These are phyloP conservation scores for Agrilus mali DNA, from an alignment of 2,888 invertebrate species.

Conservation along the genomic window DNA sequence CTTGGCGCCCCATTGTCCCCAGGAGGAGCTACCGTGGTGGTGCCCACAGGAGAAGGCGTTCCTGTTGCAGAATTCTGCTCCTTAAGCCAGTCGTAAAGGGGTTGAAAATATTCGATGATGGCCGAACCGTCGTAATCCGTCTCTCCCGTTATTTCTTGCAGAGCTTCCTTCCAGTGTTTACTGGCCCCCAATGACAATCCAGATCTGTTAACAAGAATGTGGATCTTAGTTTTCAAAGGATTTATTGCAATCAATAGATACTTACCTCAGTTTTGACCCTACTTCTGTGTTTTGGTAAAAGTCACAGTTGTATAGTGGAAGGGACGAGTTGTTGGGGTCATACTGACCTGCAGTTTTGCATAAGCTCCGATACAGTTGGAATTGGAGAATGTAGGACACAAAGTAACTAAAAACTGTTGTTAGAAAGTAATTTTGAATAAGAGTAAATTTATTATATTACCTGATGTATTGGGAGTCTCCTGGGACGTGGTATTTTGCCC, in stretches of 20 bases:
- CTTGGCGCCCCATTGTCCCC: too few relatives aligned
- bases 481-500: conserved; percentile 34
- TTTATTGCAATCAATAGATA: too few relatives aligned
- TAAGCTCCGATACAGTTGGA: conserved; percentile 58
- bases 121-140: conserved; percentile 41
- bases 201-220: conserved; percentile 27
- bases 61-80: conserved; percentile 29
- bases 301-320: conserved; percentile 58
- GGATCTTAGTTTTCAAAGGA: too few relatives aligned
- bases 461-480: conserved; percentile 32
- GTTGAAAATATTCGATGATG: conserved; percentile 44
- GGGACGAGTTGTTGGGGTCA: conserved; percentile 36
- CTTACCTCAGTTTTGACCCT: conserved; percentile 46
- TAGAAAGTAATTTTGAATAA: too few relatives aligned
- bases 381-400: conserved; percentile 57
- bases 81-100: conserved; percentile 40
- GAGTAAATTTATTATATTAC: conserved; percentile 11
- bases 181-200: conserved; percentile 37
- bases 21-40: too few relatives aligned
- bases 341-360: conserved; percentile 52
- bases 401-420: conserved; percentile 33
- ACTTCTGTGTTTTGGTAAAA: conserved; percentile 54
- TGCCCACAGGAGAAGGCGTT: too few relatives aligned
- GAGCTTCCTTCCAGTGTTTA: conserved; percentile 42
- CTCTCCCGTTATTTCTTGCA: conserved; percentile 44